Base-by-base conservation (phyloP, 2,888 invertebrate genomes). In the Athalia rosae region DNA sequence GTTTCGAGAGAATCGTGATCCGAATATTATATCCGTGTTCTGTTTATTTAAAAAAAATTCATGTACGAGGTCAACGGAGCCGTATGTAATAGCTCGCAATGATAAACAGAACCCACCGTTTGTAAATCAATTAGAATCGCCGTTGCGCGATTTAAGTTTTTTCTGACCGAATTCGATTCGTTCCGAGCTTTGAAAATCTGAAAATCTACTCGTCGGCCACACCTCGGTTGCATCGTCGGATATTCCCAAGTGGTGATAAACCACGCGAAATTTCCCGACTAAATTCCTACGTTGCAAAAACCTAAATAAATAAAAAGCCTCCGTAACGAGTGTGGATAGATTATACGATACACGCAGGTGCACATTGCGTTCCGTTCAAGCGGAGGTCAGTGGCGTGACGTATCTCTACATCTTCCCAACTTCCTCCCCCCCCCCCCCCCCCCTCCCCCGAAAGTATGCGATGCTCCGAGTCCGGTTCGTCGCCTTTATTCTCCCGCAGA, bases 221-320 rank as follows among this genome's bases (percentile, higher is more conserved):
- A 53, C 8, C 53, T 6, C 48, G 28, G 66, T 13, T 45, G 56
- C 13, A 58, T 58, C 56, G n/a, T 58, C 45, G 69, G 13, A 13
- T n/a, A 71, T 43, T 15, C 2, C 7, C 13, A 8, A 11, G 4
- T 50, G 69, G 58, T 9, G 56, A 71, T 71, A 71, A 71, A 71
- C 43, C 58, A 71, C 71, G 71, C 58, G 71, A 58, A 41, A 71
- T 71, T 71, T 28, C 15, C n/a, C 43, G 8, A 45, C 13, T 45
- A n/a, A 71, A 13, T 58, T 41, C 8, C 69, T 53, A 76, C 76
- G 56, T 50, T 76, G 76, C 76, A 76, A 66, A 76, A 76, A 47
- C 76, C 76, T 76, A 47, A 76, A 76, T 76, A 76, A 76, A 76
- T 76, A 76, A 64, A 76, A 63, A 13, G 11, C 11, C 15, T 28